phyloP scores from a whole-genome alignment of 2,888 invertebrate species.

The Heliconius charithonia region DNA sequence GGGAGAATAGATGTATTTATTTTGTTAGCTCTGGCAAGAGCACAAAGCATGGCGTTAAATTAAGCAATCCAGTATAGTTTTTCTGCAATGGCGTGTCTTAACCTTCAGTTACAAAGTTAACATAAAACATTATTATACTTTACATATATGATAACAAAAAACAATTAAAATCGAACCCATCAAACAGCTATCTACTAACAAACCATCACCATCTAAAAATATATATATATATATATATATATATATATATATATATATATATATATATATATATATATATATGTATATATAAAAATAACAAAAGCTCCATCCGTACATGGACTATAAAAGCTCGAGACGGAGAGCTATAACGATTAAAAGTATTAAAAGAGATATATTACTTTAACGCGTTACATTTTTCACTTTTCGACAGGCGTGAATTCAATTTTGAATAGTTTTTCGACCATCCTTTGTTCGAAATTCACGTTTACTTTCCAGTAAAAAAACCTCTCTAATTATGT shows the following conservation, averaged over 20 bases:
- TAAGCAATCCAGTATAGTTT: no score
- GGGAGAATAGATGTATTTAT: not conserved
- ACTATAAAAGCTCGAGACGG: not conserved
- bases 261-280: no score
- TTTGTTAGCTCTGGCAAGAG: not conserved
- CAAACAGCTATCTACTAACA: no score
- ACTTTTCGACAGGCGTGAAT: conserved; percentile 37
- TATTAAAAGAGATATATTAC: conserved; percentile 3
- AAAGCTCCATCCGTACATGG: not conserved
- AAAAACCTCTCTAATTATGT: not conserved
- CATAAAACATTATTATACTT: no score
- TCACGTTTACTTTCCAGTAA: not conserved
- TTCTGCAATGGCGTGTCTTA: no score
- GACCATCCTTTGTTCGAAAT: conserved; percentile 29
- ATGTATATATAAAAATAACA: not conserved
- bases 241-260: no score
- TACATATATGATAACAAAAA: no score
- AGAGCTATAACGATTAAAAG: not conserved
- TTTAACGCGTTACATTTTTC: conserved; percentile 6
- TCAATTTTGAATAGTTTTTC: conserved; percentile 41
- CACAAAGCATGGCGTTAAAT: not conserved
- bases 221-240: no score
- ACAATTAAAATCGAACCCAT: no score
- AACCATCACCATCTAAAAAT: no score
- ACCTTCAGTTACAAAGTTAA: no score